These are phyloP conservation scores for Hydraecia micacea DNA, from an alignment of 2,888 invertebrate species.

Conservation along the genomic window DNA sequence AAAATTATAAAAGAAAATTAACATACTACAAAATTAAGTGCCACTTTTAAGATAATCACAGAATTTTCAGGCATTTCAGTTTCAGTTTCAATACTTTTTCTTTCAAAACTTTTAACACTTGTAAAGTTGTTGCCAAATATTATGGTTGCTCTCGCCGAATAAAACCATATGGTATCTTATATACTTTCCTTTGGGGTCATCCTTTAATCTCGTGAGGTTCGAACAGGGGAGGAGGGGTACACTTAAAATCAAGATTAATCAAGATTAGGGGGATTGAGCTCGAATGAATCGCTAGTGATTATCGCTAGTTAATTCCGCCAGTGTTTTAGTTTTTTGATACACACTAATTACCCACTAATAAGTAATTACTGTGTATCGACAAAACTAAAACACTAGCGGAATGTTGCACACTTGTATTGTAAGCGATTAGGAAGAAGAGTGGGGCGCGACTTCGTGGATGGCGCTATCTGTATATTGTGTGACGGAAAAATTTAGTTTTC, in stretches of 20 bases:
- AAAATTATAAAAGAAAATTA: constrained; percentile 26
- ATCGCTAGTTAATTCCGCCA: too few relatives aligned
- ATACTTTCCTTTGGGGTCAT: not conserved
- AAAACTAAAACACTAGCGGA: too few relatives aligned
- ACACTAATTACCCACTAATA: too few relatives aligned
- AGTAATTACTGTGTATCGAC: too few relatives aligned
- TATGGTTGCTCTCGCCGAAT: not conserved
- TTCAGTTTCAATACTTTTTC: constrained; percentile 57
- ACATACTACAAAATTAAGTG: constrained; percentile 37
- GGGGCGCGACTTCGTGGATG: too few relatives aligned
- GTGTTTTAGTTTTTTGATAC: too few relatives aligned
- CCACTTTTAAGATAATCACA: constrained; percentile 63
- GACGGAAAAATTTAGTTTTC: too few relatives aligned
- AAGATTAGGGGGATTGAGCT: too few relatives aligned
- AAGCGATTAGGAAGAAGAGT: too few relatives aligned
- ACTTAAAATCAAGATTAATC: not conserved
- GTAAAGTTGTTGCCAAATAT: not conserved
- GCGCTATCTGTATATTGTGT: too few relatives aligned
- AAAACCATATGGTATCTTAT: not conserved
- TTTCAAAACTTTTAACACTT: constrained; percentile 24
- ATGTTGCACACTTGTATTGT: too few relatives aligned
- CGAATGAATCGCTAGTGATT: too few relatives aligned
- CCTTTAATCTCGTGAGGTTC: not conserved
- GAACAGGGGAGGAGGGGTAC: not conserved
- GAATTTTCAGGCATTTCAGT: constrained; percentile 61